Base-by-base conservation (phyloP, 2,888 invertebrate species). In the Electrophaes corylata region DNA sequence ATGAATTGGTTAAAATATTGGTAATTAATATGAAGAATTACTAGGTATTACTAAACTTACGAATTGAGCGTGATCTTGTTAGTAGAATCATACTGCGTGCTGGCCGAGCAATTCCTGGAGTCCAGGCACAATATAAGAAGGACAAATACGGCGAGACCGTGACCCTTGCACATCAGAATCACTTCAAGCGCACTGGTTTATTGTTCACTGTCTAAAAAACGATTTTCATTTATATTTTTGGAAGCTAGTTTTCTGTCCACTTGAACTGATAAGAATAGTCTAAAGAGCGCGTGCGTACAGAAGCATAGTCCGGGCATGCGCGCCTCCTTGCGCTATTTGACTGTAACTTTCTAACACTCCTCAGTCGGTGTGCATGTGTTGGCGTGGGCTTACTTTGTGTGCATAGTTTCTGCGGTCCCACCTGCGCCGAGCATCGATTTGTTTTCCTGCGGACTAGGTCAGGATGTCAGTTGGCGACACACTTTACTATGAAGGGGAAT, bases 91-190 rank as follows among this genome's bases (percentile, higher is more conserved):
- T 89, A 74, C 70, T 89, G 88, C 67, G 78, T 80, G 75, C 81
- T 91, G 63, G 86, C 86, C 47, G 86, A 83, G 73, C 89, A 91
- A 75, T 89, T 84, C 76, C 83, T 83, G 74, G 85, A 86, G 69
- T 90, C 86, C 71, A 90, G 80, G 72, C 80, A 87, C 72, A 89
- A 71, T 58, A 88, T 74, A 64, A 91, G 75, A 62, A 90, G 72
- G 58, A 89, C 69, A 64, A 86, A 76, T 64, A 83, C 78, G 57
- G 79, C 75, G 45, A 76, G 70, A 70, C 81, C 75, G 70, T 78
- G 75, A 73, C 79, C 81, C 83, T 86, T 83, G 85, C 79, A 90
- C 91, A 91, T 91, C 83, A 88, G 90, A 89, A 79, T 78, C 81
- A 83, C 82, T 75, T 78, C 70, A 64, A 64, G 16, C 26, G 23